Base-by-base conservation (phyloP, 2,888 invertebrate species). In the Cistogaster globosa region DNA sequence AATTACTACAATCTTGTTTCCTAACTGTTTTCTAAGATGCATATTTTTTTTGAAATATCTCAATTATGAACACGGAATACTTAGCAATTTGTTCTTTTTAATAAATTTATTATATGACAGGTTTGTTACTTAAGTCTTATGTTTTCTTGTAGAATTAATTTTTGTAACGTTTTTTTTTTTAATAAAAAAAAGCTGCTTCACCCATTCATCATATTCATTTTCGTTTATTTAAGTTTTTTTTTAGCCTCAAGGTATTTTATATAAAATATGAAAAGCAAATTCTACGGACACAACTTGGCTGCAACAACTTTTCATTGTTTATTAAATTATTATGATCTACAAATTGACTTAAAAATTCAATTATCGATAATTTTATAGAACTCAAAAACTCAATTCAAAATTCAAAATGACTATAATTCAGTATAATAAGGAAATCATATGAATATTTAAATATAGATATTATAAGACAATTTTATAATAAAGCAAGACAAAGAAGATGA, bases 321-420 rank as follows among this genome's bases (percentile, higher is more conserved):
- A 82, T 76, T 76, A 65, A 82, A 82, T 82, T 82, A 82, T 82
- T 82, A 82, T 76, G 63, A 65, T 76, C 69, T 71, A 76, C 63
- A 82, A 82, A 82, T 82, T 82, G 82, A 36, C 48, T 82, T 76
- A 51, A 82, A 76, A 82, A 82, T 81, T 82, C 82, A 76, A 82
- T 82, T 76, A 82, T 63, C 63, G 63, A 58, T 82, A 69, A 82
- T 82, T 76, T 82, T 65, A 76, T 57, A 20, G 63, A 63, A 76
- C 58, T 26, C 51, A 32, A 51, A 60, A 51, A 51, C 6, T 12
- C 14, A 14, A 74, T 7, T 6, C 26, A 51, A 82, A 82, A 76
- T 57, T 58, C 65, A 69, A 76, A 82, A 82, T 82, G 51, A 71
- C 69, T 69, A 76, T 82, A 71, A 82, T 82, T 76, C 58, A 82